Conservation (phyloP, 2,113 vertebrate genomes). For the Alaudala cheleensis region DNA sequence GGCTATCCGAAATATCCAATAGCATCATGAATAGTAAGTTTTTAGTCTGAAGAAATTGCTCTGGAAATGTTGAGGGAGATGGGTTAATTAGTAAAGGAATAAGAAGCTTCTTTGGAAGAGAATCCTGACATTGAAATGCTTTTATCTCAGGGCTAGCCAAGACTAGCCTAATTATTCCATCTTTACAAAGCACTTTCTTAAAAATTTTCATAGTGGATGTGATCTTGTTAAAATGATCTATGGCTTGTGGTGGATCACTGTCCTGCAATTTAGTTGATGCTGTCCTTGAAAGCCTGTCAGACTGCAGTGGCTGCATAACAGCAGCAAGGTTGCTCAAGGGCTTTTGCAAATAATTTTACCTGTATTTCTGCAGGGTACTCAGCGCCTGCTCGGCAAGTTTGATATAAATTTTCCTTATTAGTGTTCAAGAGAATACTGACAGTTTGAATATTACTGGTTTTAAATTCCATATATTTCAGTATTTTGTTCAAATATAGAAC, state of each 20-base stretch:
- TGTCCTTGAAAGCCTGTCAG: constrained; percentile 24
- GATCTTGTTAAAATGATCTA: constrained; percentile 8
- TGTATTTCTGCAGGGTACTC: neutral
- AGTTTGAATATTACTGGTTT: neutral
- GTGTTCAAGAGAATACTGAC: neutral
- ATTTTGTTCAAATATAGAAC: neutral
- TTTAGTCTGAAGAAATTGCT: neutral
- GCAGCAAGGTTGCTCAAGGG: constrained; percentile 13
- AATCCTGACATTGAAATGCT: neutral
- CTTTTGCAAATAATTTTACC: constrained; percentile 22
- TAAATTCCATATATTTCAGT: neutral
- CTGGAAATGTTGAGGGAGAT: neutral
- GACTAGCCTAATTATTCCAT: neutral
- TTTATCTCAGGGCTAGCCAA: neutral
- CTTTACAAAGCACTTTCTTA: neutral
- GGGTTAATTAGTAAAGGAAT: neutral
- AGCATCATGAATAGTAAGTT: neutral
- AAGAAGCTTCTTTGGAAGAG: neutral
- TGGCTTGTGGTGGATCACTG: neutral
- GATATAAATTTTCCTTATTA: neutral
- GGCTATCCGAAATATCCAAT: neutral
- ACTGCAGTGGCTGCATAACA: constrained; percentile 18
- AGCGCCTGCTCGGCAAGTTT: neutral
- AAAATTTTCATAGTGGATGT: neutral
- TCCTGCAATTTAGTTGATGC: neutral